Base-by-base conservation (phyloP, 1,140 invertebrate genomes). In the Rhynchophorus ferrugineus region DNA sequence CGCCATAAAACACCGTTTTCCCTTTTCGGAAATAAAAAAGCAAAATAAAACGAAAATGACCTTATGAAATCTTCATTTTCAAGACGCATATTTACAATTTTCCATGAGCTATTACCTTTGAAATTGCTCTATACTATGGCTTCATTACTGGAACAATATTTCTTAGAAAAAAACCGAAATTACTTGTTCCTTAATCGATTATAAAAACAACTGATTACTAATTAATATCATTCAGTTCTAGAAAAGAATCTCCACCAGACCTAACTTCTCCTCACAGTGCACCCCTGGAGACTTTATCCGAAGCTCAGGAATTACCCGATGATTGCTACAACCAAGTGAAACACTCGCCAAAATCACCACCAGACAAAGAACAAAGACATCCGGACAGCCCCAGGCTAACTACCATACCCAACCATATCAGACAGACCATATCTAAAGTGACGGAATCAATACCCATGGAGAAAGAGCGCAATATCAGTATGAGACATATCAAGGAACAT, bases 361-460 rank as follows among this genome's bases (percentile, higher is more conserved):
- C 47, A 35, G 50, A 53, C 18, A 44, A 54, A 17, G 33, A 50
- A 37, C n/a, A n/a, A n/a, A n/a, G n/a, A n/a, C n/a, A n/a, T n/a
- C 16, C 11, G n/a, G 44, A 53, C 21, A 22, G 41, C 11, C 20
- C 54, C 3, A 34, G 49, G 42, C 41, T 44, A 5, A 56, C 50
- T 3, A 52, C 45, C 7, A 50, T 55, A 16, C 41, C 46, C 13
- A 59, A 54, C 18, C 49, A 56, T 47, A 54, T 59, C 46, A 55
- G 53, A 49, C 53, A 49, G 43, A 46, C 21, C 46, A 49, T 57
- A 49, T 53, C 54, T 42, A 55, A 54, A 49, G 56, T 49, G 17
- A 44, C 9, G 8, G 37, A 53, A 47, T 34, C 9, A n/a, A 11
- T 18, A 35, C 41, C 16, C 35, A 19, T 16, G 29, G 45, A 49